A percentile compares a stretch with the other conserved stretches of the same genome.
Conservation (phyloP, 2,797 vertebrate species). For the Cossypha niveicapilla region DNA sequence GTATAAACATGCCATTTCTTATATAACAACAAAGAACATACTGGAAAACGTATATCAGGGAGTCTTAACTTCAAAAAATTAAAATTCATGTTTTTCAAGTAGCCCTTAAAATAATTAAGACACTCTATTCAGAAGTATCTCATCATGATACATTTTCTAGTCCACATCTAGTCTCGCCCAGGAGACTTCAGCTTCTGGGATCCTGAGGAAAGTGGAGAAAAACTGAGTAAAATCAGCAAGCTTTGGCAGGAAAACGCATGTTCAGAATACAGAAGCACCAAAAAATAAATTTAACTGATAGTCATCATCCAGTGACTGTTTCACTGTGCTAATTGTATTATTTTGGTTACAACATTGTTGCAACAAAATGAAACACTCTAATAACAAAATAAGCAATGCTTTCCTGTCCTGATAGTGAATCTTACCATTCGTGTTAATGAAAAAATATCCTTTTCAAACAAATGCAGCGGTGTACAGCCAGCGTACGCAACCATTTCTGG, state of each 20-base stretch:
- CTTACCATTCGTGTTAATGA: constrained; percentile 83
- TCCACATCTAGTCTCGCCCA: background rate
- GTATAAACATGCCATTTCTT: background rate
- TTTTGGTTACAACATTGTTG: background rate
- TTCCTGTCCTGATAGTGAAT: background rate
- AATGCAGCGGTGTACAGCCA: constrained; percentile 77
- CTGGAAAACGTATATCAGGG: background rate
- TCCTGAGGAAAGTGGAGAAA: background rate
- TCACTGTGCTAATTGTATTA: background rate
- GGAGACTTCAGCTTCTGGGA: background rate
- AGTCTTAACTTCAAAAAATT: background rate
- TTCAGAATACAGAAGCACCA: background rate
- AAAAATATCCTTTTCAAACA: constrained; percentile 78
- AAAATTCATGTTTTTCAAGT: background rate
- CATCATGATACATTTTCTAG: background rate
- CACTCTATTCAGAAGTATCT: background rate
- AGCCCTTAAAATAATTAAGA: background rate
- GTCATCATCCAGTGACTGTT: background rate
- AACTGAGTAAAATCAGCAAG: background rate
- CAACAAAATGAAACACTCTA: background rate
- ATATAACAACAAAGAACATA: background rate
- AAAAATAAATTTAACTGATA: background rate
- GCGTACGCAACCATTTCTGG: constrained; percentile 81
- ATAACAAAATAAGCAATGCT: background rate
- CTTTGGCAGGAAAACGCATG: background rate